Conservation (phyloP, 1,140 invertebrate genomes). For the Drosophila seguyi region DNA sequence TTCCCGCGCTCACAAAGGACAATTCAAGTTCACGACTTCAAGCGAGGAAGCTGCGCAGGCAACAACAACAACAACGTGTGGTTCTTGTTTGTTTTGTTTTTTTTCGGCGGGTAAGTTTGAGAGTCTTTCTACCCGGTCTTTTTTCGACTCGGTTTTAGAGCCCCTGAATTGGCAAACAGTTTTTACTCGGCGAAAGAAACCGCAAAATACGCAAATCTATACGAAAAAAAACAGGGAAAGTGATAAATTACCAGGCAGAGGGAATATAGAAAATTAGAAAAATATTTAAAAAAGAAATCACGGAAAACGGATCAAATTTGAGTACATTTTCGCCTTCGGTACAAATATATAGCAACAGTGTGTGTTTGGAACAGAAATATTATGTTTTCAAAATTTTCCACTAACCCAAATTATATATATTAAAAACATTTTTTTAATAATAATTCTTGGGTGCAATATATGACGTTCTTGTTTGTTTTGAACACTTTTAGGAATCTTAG, state of each 20-base stretch:
- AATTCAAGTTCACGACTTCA: conserved; percentile 70
- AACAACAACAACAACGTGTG: conserved; percentile 26
- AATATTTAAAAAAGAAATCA: conserved; percentile 25
- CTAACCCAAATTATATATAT: not conserved
- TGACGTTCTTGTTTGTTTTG: not conserved
- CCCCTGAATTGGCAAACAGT: conserved; percentile 27
- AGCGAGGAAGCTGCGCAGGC: conserved; percentile 54
- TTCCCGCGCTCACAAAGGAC: conserved; percentile 54
- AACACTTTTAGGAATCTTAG: no score
- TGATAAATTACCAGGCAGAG: conserved; percentile 31
- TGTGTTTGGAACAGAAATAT: not conserved
- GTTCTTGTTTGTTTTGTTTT: conserved; percentile 26
- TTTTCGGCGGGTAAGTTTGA: conserved; percentile 61
- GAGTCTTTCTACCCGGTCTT: conserved; percentile 35
- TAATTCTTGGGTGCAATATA: not conserved
- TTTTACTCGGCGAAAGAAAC: conserved; percentile 1
- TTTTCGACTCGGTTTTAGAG: conserved; percentile 41
- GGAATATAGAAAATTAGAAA: conserved; percentile 17
- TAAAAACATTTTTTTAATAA: not conserved
- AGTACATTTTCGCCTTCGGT: not conserved
- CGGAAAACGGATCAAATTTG: conserved; percentile 14
- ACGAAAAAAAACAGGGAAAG: conserved; percentile 12
- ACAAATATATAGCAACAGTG: not conserved
- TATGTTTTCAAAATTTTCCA: conserved; percentile 8
- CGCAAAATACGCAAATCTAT: conserved; percentile 1